Base-by-base conservation (phyloP, 2,888 invertebrate genomes). In the Drosophila mimetica region DNA sequence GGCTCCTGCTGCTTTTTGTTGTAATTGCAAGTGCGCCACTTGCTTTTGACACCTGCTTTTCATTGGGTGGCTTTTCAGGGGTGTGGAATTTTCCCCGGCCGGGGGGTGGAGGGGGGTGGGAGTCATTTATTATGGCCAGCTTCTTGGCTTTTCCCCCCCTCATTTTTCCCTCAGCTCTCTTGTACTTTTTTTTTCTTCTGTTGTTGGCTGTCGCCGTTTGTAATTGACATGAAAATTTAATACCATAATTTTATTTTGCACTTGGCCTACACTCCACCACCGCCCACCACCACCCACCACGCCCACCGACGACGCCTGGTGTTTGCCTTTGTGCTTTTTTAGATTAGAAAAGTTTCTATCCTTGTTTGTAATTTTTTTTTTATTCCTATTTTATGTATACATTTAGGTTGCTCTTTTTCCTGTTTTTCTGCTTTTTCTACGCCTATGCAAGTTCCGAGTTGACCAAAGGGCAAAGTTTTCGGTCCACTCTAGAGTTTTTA, bases 211-310 rank as follows among this genome's bases (percentile, higher is more conserved):
- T 51, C 58, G 58, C 66, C 66, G 53, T 65, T 82, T 76, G 74
- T 74, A 86, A 80, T 84, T 86, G 87, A 88, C 87, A 81, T 88
- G 78, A 78, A 86, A 86, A 78, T 88, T 80, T 78, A 86, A 85
- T 86, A 73, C 60, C 67, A 86, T 84, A 75, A 81, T 87, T 79
- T 81, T 73, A 67, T 74, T 75, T 85, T 75, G 66, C 64, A 64
- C 47, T 71, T 75, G 72, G 72, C 74, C 74, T 57, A 64, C 54
- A 36, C 63, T 30, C 22, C 36, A 16, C 39, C 11, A 30, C 11
- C 55, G 28, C 14, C 48, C 14, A 2, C 18, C 8, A 28, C 30
- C 42, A 5, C 25, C 18, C 18, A 8, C 18, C 16, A 20, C 37
- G 16, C 22, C 3, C 22, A 53, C 28, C 32, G 6, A 14, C 18